Evolutionary conservation across 1,140 invertebrate genomes (phyloP), one percentile per base, ranked within the genome.

Genomic region (Drosophila obscura): DNA sequence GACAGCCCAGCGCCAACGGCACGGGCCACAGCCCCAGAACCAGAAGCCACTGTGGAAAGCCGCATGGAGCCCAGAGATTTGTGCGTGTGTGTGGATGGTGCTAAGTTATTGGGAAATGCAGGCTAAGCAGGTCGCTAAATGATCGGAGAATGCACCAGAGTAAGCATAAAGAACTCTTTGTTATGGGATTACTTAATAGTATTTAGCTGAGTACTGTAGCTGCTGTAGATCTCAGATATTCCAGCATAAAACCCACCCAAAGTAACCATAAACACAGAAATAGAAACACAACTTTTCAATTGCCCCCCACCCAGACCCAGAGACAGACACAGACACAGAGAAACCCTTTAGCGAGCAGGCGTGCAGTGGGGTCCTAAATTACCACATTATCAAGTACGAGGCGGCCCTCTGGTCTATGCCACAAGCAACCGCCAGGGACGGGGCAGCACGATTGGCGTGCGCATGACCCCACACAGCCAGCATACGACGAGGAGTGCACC

Each of bases 381-480:
- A 74, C 68, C 74, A 82, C 82, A 87, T 85, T 85, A 85, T 87
- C 81, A 60, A 81, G 73, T 81, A 87, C 81, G 87, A 69, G 82
- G 53, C 73, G 61, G 65, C 48, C 69, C 68, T 53, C 55, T 57
- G 43, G 15, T 35, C 16, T 45, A 64, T 45, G 60, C 41, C 60
- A 62, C 39, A 49, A 46, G 26, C 26, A 46, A n/a, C 55, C 57
- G 6, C 26, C 43, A 19, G 48, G 44, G 59, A 8, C 8, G 3
- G 3, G 31, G 31, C 49, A 57, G 60, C 69, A 73, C 66, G 69
- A 72, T 57, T 74, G 72, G 50, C 68, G 19, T 50, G 58, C 39
- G 62, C 72, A 58, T 66, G 83, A 88, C 83, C 83, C 78, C 83
- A 83, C 83, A 89, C 79, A 76, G 55, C 66, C 52, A 49, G 55